Evolutionary conservation across 1,140 invertebrate genomes (phyloP), one percentile per base, ranked within the genome.

Genomic region (Campoletis sonorensis): DNA sequence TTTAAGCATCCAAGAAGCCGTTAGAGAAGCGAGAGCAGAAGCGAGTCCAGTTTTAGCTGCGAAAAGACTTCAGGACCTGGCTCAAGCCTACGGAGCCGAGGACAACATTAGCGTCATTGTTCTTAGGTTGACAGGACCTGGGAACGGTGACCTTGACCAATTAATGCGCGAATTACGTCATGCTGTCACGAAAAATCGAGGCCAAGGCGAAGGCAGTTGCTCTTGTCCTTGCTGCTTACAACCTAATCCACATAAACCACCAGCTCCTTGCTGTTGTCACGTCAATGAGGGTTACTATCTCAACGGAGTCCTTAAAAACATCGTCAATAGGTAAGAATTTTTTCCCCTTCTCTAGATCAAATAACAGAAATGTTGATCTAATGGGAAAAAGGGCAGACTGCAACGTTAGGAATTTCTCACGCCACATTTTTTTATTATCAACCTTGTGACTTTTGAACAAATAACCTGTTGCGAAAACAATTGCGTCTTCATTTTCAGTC

Each of bases 91-190:
- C 87, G 96, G 96, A 0, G 95, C 95, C 8, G 95, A 96, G 85
- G 95, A 96, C 79, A 97, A 97, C 90, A 87, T 97, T 1, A 97
- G 96, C 80, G 93, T 97, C 21, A 94, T 97, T 23, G 94, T 97
- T 0, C 92, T 97, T 5, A 92, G 95, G 78, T 94, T 97, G 82
- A 94, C 94, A 79, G 92, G 94, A 26, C 89, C 93, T 10, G 93
- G 93, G 26, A 86, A 87, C 30, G 93, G 85, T 0, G 95, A 96
- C 86, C 94, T 96, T 8, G 95, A 96, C 89, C 91, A 95, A 64
- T 88, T 96, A n/a, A 96, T 96, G 93, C 92, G 94, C 71, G 96
- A 96, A 86, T 90, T 96, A 2, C 93, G 95, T 58, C 95, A 96
- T 81, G 96, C 94, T 0, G 95, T 96, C 33, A 90, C 92, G 0